Conservation (phyloP, 2,888 invertebrate species). For the Empis livida region DNA sequence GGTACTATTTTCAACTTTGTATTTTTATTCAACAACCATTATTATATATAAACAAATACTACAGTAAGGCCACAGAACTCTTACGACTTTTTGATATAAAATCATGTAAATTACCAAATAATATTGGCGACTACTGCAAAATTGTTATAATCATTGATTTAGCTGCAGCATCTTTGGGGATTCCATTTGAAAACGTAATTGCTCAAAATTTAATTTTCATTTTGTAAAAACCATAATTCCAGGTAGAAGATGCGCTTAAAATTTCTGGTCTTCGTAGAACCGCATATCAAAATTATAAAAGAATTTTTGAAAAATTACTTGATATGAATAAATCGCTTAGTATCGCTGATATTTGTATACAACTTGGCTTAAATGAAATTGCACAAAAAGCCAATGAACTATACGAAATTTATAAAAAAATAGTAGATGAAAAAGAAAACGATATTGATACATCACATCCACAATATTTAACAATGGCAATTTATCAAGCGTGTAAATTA, state of each 20-base stretch:
- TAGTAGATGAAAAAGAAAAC: constrained; percentile 29
- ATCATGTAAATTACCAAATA: too few species aligned
- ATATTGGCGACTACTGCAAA: constrained; percentile 47
- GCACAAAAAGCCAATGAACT: constrained; percentile 41
- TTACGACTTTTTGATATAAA: constrained; percentile 28
- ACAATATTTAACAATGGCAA: constrained; percentile 51
- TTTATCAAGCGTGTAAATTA: constrained; percentile 49
- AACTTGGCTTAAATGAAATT: constrained; percentile 39
- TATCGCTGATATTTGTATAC: constrained; percentile 43
- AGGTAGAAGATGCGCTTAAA: constrained; percentile 40
- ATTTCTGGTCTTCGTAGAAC: constrained; percentile 44
- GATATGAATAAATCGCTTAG: constrained; percentile 43
- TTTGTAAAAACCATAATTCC: neutral
- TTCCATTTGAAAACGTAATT: constrained; percentile 38
- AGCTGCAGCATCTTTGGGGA: constrained; percentile 39
- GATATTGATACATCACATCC: constrained; percentile 46
- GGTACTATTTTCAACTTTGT: too few species aligned
- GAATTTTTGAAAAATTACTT: constrained; percentile 46
- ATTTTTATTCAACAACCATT: too few species aligned
- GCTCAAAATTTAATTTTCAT: too few species aligned
- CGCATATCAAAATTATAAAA: constrained; percentile 41
- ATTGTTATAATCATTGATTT: constrained; percentile 48
- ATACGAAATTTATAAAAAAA: constrained; percentile 38
- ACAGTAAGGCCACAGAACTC: constrained; percentile 30
- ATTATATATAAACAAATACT: neutral